Base-by-base conservation (phyloP, 53 echinoderm and acorn worm species). In the Echinometra lucunter region DNA sequence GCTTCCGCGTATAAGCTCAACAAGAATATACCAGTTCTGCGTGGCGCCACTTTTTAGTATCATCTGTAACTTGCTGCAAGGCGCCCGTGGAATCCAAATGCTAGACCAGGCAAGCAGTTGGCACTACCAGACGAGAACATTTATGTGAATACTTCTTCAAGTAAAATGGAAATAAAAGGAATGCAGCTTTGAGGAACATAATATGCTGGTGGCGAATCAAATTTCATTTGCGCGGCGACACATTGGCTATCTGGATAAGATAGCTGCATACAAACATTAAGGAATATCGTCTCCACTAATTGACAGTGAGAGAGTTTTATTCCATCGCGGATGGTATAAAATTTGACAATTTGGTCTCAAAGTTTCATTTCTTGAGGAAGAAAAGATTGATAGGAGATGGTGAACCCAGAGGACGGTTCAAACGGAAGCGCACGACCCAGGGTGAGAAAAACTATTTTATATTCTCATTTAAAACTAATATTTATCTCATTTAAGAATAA, bases 31-130 rank as follows among this genome's bases (percentile, higher is more conserved):
- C 53, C 72, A 6, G 5, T 78, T 13, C 17, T 21, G 21, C 16
- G 78, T 78, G 78, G 78, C 78, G 78, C 78, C 78, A 42, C 19
- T 78, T 78, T n/a, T 35, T 78, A 10, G 78, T 6, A 42, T 75
- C 3, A 40, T 6, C 72, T 78, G 78, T 40, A n/a, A n/a, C n/a
- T n/a, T 23, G 42, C 78, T 13, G 78, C 42, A 78, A 78, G 38
- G 7, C 78, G 15, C 38, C 42, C 38, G 7, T 42, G 78, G 42
- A 78, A 19, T 40, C 10, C 78, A 78, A 42, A 38, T 38, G 78
- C 38, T 38, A 35, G 19, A 23, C 40, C 1, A 15, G 15, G 23
- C 38, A 78, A 21, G 78, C 23, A 28, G 32, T 35, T 72, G 35
- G 72, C 35, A 78, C 78, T 40, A 42, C 37, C 78, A 40, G 6